These are phyloP conservation scores for Chouioia cunea DNA, from an alignment of 2,888 invertebrate genomes.

Conservation along the genomic window DNA sequence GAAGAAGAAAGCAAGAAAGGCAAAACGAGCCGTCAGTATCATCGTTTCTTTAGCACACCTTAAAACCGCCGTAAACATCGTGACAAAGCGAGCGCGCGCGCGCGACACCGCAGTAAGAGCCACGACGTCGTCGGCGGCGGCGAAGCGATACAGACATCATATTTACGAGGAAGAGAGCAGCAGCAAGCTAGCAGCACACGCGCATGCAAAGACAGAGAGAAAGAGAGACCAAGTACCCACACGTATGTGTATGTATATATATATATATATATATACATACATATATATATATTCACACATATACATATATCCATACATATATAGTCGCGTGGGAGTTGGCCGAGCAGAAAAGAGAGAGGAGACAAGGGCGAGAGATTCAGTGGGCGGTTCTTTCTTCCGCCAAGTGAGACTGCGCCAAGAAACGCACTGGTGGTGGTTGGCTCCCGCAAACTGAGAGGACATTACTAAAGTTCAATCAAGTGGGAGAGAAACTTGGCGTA, in stretches of 20 bases:
- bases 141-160: conserved; percentile 19
- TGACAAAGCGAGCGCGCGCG: conserved; percentile 3
- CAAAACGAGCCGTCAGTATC: too few species aligned
- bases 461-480: too few species aligned
- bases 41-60: too few species aligned
- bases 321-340: conserved; percentile 14
- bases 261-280: conserved; percentile 1
- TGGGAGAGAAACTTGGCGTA: too few species aligned
- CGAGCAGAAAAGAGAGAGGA: conserved; percentile 21
- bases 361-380: conserved; percentile 17
- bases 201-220: not conserved
- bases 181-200: not conserved
- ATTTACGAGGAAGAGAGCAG: conserved; percentile 20
- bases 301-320: not conserved
- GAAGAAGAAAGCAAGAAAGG: conserved; percentile 45
- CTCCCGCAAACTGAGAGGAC: too few species aligned
- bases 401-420: too few species aligned
- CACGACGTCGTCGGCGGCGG: not conserved
- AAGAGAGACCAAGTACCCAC: conserved; percentile 30
- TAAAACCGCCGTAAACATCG: too few species aligned
- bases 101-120: conserved; percentile 9
- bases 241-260: conserved; percentile 7
- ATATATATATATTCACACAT: not conserved
- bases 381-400: too few species aligned
- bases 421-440: too few species aligned